Conservation (phyloP, 1,140 invertebrate species). For the Drosophila athabasca region DNA sequence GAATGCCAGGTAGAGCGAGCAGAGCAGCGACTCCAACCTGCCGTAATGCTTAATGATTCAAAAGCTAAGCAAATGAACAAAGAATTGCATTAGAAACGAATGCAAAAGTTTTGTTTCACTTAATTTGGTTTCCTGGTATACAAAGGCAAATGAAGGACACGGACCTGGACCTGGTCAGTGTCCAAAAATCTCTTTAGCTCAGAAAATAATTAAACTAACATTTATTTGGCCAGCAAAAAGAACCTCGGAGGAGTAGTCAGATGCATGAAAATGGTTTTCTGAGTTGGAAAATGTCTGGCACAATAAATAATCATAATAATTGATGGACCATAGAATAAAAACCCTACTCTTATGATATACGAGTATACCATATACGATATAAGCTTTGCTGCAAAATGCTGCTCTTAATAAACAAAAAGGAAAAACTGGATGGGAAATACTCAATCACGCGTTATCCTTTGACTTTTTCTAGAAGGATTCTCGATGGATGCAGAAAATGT, state of each 20-base stretch:
- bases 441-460: too few species aligned
- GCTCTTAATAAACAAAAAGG: background rate
- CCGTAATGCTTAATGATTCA: conserved; percentile 50
- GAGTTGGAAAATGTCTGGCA: too few species aligned
- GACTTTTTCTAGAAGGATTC: too few species aligned
- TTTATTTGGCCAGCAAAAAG: conserved; percentile 44
- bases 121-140: background rate
- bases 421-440: background rate
- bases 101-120: conserved; percentile 36
- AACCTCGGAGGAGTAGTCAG: background rate
- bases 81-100: conserved; percentile 52
- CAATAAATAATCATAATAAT: too few species aligned
- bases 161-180: too few species aligned
- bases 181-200: background rate
- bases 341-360: too few species aligned
- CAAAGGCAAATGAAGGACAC: background rate
- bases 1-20: background rate
- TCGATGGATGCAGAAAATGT: too few species aligned
- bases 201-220: conserved; percentile 46
- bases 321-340: too few species aligned
- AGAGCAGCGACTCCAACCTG: too few species aligned
- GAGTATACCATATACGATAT: background rate
- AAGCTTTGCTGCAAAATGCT: background rate
- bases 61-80: conserved; percentile 38
- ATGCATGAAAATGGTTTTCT: too few species aligned